phyloP scores from a whole-genome alignment of 2,888 invertebrate genomes.

The Cephus sareptanus region DNA sequence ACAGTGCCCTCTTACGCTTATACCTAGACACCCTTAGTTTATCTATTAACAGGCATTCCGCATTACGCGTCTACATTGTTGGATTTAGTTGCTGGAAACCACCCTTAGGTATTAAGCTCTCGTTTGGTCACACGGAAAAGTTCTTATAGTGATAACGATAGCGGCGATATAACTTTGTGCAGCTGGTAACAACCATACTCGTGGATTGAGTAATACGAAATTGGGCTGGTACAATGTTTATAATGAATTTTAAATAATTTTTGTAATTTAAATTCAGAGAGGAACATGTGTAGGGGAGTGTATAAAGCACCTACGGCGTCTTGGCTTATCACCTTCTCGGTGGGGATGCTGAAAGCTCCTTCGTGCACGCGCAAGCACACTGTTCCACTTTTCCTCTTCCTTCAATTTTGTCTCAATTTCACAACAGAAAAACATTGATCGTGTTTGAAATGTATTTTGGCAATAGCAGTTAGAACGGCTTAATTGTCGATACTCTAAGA shows the following conservation, averaged over 20 bases:
- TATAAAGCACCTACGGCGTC: conserved; percentile 5
- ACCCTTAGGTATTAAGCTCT: conserved; percentile 1
- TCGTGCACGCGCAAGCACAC: neutral
- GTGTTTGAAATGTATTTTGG: conserved; percentile 48
- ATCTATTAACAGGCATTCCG: conserved; percentile 26
- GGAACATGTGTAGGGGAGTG: neutral
- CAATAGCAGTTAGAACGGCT: conserved; percentile 41
- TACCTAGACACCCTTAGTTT: conserved; percentile 15
- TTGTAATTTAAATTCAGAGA: too few relatives aligned
- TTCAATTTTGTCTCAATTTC: conserved; percentile 3
- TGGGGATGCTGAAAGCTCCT: neutral
- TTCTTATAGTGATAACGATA: neutral
- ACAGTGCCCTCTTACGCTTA: too few relatives aligned
- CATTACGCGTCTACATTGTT: conserved; percentile 1
- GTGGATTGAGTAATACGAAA: too few relatives aligned
- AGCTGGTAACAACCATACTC: too few relatives aligned
- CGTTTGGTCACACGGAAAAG: neutral
- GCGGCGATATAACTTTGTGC: too few relatives aligned
- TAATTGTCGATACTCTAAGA: conserved; percentile 46
- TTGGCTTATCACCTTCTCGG: conserved; percentile 18
- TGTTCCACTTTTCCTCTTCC: conserved; percentile 9
- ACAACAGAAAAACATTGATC: conserved; percentile 33
- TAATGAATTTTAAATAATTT: too few relatives aligned
- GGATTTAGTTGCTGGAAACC: neutral
- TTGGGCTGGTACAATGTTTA: too few relatives aligned